A percentile compares a stretch with the other conserved stretches of the same genome.
phyloP scores from a whole-genome alignment of 2,888 invertebrate species.

The Unio delphinus region DNA sequence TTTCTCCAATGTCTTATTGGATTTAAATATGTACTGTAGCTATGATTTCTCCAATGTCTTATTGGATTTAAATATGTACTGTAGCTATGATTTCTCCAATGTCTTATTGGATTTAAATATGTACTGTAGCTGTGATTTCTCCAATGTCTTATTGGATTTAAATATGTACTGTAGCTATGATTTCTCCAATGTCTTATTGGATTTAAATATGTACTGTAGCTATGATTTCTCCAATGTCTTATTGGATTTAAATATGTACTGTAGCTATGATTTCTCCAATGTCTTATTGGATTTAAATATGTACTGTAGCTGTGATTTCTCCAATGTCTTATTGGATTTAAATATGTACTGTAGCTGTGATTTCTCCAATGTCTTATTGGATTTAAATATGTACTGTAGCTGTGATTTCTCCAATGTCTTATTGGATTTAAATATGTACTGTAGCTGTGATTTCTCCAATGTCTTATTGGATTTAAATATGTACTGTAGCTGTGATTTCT shows the following conservation, averaged over 20 bases:
- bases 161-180: not conserved
- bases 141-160: not conserved
- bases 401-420: no score
- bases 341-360: not conserved
- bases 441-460: not conserved
- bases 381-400: no score
- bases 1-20: not conserved
- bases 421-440: not conserved
- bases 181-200: not conserved
- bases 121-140: no score
- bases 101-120: no score
- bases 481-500: no score
- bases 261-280: not conserved
- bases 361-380: not conserved
- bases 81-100: not conserved
- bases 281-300: no score
- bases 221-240: no score
- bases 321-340: not conserved
- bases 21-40: no score
- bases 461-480: no score
- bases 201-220: no score
- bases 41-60: no score
- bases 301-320: no score
- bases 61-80: not conserved
- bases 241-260: not conserved